Percentiles rank a stretch among this genome's conserved stretches.
Evolutionary conservation across 2,888 invertebrate genomes (phyloP).

Genomic region (Orthonevra nobilis): DNA sequence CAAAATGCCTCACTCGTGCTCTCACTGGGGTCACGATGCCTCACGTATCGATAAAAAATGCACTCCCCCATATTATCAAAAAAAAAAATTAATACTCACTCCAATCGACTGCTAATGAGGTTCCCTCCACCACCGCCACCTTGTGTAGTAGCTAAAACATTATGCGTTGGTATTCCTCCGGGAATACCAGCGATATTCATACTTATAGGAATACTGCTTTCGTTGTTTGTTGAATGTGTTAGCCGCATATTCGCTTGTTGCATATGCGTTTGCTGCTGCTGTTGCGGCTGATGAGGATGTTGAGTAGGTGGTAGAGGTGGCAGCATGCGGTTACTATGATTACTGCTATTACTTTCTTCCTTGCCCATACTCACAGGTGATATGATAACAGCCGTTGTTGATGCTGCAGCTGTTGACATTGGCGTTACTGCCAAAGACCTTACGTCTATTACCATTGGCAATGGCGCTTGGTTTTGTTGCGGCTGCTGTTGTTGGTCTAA

Average conservation of each 20-base stretch:
- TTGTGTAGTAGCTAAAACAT: constrained; percentile 18
- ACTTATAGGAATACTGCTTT: constrained; percentile 51
- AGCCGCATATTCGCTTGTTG: constrained; percentile 19
- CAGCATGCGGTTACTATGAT: constrained; percentile 36
- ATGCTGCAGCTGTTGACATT: not conserved
- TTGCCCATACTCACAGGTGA: constrained; percentile 30
- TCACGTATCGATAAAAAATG: too few species aligned
- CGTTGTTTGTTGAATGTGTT: constrained; percentile 34
- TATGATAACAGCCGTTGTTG: constrained; percentile 1
- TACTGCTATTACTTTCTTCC: constrained; percentile 51
- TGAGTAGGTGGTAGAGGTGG: constrained; percentile 7
- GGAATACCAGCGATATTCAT: constrained; percentile 55
- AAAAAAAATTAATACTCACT: constrained; percentile 26
- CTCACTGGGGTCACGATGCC: too few species aligned
- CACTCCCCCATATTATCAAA: too few species aligned
- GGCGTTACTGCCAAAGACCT: constrained; percentile 44
- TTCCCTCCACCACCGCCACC: not conserved
- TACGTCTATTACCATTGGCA: constrained; percentile 27
- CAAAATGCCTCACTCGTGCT: too few species aligned
- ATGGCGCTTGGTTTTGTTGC: not conserved
- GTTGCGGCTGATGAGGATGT: constrained; percentile 25
- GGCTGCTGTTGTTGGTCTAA: constrained; percentile 9
- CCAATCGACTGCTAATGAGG: constrained; percentile 31
- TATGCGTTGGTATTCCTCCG: constrained; percentile 49
- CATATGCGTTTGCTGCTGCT: constrained; percentile 41